phyloP scores from a whole-genome alignment of 2,888 invertebrate species.

The Yponomeuta cagnagella region DNA sequence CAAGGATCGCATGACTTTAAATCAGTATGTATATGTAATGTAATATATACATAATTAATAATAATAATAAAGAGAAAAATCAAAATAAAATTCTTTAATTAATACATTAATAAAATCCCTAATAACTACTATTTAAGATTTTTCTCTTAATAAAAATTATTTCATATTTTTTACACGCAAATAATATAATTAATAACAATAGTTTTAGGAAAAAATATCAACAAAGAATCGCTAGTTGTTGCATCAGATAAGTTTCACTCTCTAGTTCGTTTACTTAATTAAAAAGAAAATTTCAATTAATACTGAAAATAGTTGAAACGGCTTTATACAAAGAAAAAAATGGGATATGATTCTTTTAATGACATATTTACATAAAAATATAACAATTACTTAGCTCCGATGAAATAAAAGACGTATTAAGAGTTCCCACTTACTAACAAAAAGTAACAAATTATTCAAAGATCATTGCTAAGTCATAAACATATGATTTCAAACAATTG shows the following conservation, averaged over 20 bases:
- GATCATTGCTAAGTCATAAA: neutral
- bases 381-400: conserved; percentile 13
- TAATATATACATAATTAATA: conserved; percentile 51
- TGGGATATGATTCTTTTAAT: conserved; percentile 26
- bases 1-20: conserved; percentile 68
- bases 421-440: neutral
- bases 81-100: conserved; percentile 72
- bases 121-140: conserved; percentile 72
- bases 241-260: conserved; percentile 19
- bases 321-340: conserved; percentile 48
- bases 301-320: conserved; percentile 50
- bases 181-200: conserved; percentile 63
- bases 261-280: neutral
- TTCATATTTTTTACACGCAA: conserved; percentile 72
- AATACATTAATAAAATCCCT: conserved; percentile 67
- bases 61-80: conserved; percentile 70
- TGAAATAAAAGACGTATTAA: neutral
- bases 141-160: conserved; percentile 71
- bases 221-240: conserved; percentile 48
- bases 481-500: neutral
- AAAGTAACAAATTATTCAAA: neutral
- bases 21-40: conserved; percentile 59
- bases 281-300: conserved; percentile 32
- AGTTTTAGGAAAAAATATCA: conserved; percentile 43
- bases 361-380: conserved; percentile 61